Conservation (phyloP, 2,888 invertebrate genomes). For the Empis livida region DNA sequence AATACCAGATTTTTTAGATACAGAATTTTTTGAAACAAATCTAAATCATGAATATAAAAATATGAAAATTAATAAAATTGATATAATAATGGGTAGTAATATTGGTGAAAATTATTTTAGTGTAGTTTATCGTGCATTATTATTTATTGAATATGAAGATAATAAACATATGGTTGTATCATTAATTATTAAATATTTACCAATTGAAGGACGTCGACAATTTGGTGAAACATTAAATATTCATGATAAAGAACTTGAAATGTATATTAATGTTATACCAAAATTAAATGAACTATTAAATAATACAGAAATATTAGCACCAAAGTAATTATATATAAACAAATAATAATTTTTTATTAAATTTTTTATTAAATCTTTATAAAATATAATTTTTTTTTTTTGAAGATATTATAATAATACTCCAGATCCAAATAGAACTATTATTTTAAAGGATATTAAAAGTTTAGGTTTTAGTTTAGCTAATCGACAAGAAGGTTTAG, state of each 20-base stretch:
- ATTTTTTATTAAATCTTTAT: no score
- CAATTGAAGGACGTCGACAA: background rate
- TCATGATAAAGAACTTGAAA: slow-evolving; percentile 19
- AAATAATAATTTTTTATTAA: no score
- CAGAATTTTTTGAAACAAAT: no score
- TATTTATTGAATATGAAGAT: background rate
- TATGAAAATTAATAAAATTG: slow-evolving; percentile 18
- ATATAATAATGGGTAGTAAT: slow-evolving; percentile 14
- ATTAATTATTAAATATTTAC: background rate
- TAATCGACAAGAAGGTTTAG: slow-evolving; percentile 37
- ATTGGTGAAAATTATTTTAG: slow-evolving; percentile 7
- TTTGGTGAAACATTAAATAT: background rate
- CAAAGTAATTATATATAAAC: background rate
- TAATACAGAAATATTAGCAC: background rate
- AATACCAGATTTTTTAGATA: no score
- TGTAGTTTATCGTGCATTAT: slow-evolving; percentile 5
- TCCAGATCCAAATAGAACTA: slow-evolving; percentile 9
- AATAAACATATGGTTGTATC: background rate
- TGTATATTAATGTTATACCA: slow-evolving; percentile 23
- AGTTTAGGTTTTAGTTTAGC: slow-evolving; percentile 37
- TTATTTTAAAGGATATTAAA: slow-evolving; percentile 8
- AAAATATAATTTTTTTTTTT: no score
- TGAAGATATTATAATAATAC: background rate
- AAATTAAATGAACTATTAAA: slow-evolving; percentile 17
- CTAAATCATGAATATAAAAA: slow-evolving; percentile 1